Evolutionary conservation across 2,113 vertebrate species (phyloP).

Genomic region (Austrofundulus limnaeus): DNA sequence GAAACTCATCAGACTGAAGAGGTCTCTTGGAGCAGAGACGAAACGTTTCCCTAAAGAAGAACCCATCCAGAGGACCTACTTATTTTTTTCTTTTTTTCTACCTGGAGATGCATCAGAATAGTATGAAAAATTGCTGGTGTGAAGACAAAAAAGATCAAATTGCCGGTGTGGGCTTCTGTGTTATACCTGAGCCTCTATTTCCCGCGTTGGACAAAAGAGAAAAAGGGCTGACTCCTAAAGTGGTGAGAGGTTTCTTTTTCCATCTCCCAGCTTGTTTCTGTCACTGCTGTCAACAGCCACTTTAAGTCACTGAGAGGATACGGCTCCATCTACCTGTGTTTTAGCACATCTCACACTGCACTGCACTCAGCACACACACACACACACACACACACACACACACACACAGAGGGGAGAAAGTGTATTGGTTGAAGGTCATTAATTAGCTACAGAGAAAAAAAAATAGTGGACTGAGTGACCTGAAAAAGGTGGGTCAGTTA

Average conservation of each 20-base stretch:
- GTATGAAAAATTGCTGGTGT: constrained; percentile 14
- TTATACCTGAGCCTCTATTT: constrained; percentile 18
- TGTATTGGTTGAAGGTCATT: constrained; percentile 11
- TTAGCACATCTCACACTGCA: constrained; percentile 64
- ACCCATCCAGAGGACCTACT: too few species aligned
- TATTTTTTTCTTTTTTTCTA: too few species aligned
- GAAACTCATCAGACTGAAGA: too few species aligned
- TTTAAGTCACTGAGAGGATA: constrained; percentile 68
- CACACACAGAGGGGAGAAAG: not conserved
- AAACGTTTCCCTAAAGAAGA: too few species aligned
- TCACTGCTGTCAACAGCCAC: constrained; percentile 49
- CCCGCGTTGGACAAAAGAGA: constrained; percentile 2
- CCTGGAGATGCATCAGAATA: too few species aligned
- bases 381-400: constrained; percentile 27
- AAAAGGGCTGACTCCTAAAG: constrained; percentile 39
- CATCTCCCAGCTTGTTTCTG: constrained; percentile 39
- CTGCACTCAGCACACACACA: constrained; percentile 42
- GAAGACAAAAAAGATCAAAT: constrained; percentile 26
- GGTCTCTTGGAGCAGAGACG: too few species aligned
- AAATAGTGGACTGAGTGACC: constrained; percentile 53
- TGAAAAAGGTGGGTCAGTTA: constrained; percentile 52
- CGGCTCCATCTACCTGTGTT: constrained; percentile 66
- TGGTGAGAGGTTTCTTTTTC: constrained; percentile 31
- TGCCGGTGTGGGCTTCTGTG: constrained; percentile 17
- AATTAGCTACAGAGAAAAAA: constrained; percentile 27